Base-by-base conservation (phyloP, 2,888 invertebrate species). In the Lepeophtheirus nordmannii region DNA sequence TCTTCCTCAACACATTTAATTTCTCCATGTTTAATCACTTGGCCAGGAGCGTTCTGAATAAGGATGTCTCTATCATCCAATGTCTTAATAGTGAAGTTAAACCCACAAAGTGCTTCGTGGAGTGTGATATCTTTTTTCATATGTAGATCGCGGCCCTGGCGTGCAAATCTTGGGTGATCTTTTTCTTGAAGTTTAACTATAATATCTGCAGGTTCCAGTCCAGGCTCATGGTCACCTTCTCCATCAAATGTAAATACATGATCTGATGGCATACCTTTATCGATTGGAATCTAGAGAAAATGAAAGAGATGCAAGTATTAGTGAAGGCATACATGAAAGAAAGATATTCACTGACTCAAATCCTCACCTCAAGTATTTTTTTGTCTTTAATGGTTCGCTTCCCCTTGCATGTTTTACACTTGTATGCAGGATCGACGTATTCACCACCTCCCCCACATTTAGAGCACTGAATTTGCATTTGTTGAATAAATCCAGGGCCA, bases 31-130 rank as follows among this genome's bases (percentile, higher is more conserved):
- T 86, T 85, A 69, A 94, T 82, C 20, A 93, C 84, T 71, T 86
- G 82, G 17, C 92, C 93, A 8, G 87, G 82, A 64, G 83, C 80
- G 71, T 85, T 85, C 74, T 81, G 83, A 66, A 96, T 80, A 65
- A 90, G 79, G 68, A 94, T 78, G 72, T 86, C 84, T 61, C 92
- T 81, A 0, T 88, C 90, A 78, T 94, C 93, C 71, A 96, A 80
- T 76, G 94, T 93, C 73, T 85, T 84, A n/a, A 94, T 78, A 62
- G 85, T 80, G 76, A 89, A 84, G 68, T 82, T 80, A 76, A 91
- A 89, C 9, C 94, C 94, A 78, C 93, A 93, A 11, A 94, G 78
- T 14, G 94, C 89, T 75, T 94, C 91, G 2, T 89, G 87, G 64
- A 94, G 77, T 57, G 84, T 82, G 57, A 94, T 82, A 67, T 82